A percentile compares a stretch with the other conserved stretches of the same genome.
Evolutionary conservation across 2,113 vertebrate species (phyloP).

Genomic region (Gnathochromis pfefferi): DNA sequence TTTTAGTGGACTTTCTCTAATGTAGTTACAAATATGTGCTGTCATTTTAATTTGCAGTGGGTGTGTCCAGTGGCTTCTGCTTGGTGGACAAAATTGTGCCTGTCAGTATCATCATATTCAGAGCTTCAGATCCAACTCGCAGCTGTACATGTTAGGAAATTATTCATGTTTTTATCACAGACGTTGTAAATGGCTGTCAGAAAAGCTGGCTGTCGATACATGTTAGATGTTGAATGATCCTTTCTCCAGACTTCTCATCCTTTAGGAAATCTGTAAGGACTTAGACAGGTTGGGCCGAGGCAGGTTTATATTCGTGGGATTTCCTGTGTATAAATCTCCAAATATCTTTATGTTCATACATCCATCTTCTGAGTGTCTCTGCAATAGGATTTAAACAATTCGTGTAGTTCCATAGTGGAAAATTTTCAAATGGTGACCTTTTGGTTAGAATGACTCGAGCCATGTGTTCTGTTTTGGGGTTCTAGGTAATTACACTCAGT

Average conservation of each 20-base stretch:
- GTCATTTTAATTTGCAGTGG: not conserved
- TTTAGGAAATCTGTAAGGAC: not conserved
- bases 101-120: not conserved
- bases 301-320: not conserved
- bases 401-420: not conserved
- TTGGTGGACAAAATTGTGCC: not conserved
- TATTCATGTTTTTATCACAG: not conserved
- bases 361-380: not conserved
- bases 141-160: not conserved
- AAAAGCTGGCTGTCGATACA: not conserved
- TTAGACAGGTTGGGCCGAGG: not conserved
- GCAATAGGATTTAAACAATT: not conserved
- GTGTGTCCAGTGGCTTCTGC: not conserved
- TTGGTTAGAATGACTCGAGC: not conserved
- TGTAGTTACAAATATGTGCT: not conserved
- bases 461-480: not conserved
- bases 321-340: not conserved
- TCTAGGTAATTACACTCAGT: not conserved
- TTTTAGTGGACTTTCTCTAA: not conserved
- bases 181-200: not conserved
- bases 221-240: not conserved
- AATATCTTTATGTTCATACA: not conserved
- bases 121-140: not conserved
- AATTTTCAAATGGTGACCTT: not conserved
- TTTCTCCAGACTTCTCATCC: not conserved